Evolutionary conservation across 2,888 invertebrate species (phyloP).

Genomic region (Psylliodes chrysocephalus): DNA sequence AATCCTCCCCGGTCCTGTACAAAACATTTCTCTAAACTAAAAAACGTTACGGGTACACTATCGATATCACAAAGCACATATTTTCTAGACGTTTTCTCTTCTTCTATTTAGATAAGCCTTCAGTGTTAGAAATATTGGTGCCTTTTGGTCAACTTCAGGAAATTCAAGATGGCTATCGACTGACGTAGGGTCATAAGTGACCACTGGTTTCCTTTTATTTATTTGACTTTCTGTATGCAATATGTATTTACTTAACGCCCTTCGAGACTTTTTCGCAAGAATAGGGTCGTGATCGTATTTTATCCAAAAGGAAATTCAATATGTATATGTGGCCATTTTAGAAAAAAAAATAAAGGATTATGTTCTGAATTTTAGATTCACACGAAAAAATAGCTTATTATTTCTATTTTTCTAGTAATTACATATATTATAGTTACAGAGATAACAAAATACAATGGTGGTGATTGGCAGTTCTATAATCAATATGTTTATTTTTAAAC

Average conservation of each 20-base stretch:
- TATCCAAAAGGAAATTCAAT: conserved; percentile 27
- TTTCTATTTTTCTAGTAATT: too few relatives aligned
- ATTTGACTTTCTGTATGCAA: conserved; percentile 51
- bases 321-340: background rate
- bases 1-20: background rate
- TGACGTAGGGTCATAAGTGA: conserved; percentile 60
- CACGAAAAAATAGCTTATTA: background rate
- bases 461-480: too few relatives aligned
- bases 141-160: conserved; percentile 63
- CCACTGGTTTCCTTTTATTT: conserved; percentile 59
- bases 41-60: conserved; percentile 25
- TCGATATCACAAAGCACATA: conserved; percentile 57
- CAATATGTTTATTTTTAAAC: too few relatives aligned
- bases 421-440: too few relatives aligned
- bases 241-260: conserved; percentile 54
- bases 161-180: conserved; percentile 64
- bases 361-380: background rate
- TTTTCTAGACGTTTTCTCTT: conserved; percentile 50
- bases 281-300: conserved; percentile 41
- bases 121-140: conserved; percentile 59
- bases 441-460: too few relatives aligned
- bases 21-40: conserved; percentile 8
- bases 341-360: conserved; percentile 12
- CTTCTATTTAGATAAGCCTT: conserved; percentile 59
- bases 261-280: conserved; percentile 36